Evolutionary conservation across 1,140 invertebrate species (phyloP).

Genomic region (Musca domestica): DNA sequence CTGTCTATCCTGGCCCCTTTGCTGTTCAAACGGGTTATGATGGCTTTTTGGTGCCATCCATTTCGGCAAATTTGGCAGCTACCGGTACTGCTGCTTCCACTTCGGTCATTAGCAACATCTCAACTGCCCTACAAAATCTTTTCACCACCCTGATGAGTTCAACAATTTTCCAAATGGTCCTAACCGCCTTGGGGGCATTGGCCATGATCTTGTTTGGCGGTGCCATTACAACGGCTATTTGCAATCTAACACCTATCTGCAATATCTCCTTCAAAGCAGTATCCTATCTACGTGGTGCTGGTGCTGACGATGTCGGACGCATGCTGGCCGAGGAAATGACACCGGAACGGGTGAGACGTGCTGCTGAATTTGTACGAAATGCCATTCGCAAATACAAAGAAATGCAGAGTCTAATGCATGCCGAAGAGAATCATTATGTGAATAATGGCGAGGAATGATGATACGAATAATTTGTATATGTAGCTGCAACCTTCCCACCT

Average conservation of each 20-base stretch:
- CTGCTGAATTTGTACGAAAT: conserved; percentile 62
- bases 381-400: conserved; percentile 66
- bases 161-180: conserved; percentile 44
- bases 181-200: conserved; percentile 51
- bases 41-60: conserved; percentile 43
- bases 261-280: conserved; percentile 60
- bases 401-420: conserved; percentile 51
- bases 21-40: conserved; percentile 54
- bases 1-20: conserved; percentile 32
- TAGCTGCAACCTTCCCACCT: too few relatives aligned
- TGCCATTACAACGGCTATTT: conserved; percentile 61
- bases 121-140: conserved; percentile 27
- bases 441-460: background rate
- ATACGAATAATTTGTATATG: too few relatives aligned
- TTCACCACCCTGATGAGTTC: conserved; percentile 42
- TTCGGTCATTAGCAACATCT: conserved; percentile 14
- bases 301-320: conserved; percentile 40
- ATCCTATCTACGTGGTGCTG: conserved; percentile 45
- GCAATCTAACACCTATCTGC: conserved; percentile 66
- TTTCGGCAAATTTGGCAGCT: conserved; percentile 21
- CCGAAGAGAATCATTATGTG: conserved; percentile 8
- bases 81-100: conserved; percentile 4
- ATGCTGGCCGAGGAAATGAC: conserved; percentile 50
- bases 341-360: conserved; percentile 59
- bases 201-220: conserved; percentile 60